Conservation (phyloP, 2,113 vertebrate genomes). For the Tragelaphus strepsiceros region DNA sequence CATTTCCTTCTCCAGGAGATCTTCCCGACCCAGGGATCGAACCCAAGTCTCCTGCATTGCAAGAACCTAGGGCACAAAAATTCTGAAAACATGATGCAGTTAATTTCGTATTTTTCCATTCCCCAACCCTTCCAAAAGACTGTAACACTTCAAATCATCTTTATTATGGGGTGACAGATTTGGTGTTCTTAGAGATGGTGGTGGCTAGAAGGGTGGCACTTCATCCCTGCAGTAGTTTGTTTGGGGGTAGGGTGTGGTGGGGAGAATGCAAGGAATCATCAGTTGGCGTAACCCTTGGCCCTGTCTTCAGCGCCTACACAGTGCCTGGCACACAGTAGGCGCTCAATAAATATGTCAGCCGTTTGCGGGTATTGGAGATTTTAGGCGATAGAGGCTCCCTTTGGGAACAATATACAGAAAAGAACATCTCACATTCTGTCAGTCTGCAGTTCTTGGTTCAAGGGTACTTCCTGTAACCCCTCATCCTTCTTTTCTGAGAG, state of each 20-base stretch:
- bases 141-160: not conserved
- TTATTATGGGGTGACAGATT: conserved; percentile 44
- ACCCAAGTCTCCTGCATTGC: too few relatives aligned
- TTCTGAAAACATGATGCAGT: not conserved
- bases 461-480: not conserved
- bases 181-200: not conserved
- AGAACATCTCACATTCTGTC: not conserved
- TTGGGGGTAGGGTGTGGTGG: not conserved
- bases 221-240: not conserved
- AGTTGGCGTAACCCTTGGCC: not conserved
- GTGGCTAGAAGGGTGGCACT: not conserved
- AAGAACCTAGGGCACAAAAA: not conserved
- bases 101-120: not conserved
- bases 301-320: not conserved
- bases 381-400: not conserved
- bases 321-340: not conserved
- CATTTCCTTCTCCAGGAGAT: too few relatives aligned
- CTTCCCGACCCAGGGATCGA: too few relatives aligned
- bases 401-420: not conserved
- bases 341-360: conserved; percentile 10
- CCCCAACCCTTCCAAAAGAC: not conserved
- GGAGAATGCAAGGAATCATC: conserved; percentile 37
- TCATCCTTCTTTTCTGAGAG: not conserved
- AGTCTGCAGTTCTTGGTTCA: not conserved
- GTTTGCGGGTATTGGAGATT: not conserved